A percentile compares a stretch with the other conserved stretches of the same genome.
These are phyloP conservation scores for Gymnothorax reevesii DNA, from an alignment of 2,797 vertebrate genomes.

Conservation along the genomic window DNA sequence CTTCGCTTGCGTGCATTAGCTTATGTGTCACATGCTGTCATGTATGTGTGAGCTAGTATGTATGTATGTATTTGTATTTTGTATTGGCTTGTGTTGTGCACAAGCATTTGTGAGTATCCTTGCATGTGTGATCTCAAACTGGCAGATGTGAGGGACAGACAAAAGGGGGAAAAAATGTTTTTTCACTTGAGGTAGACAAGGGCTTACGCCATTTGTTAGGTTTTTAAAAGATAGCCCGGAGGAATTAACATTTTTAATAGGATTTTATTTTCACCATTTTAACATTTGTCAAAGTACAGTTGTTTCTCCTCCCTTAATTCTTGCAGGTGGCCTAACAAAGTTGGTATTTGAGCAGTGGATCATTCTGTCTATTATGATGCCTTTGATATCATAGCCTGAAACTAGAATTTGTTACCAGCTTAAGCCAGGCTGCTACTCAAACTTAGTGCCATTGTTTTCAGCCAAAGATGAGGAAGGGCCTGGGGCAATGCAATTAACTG, in stretches of 20 bases:
- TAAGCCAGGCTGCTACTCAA: background rate
- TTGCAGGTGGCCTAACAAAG: background rate
- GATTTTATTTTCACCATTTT: background rate
- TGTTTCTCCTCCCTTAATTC: background rate
- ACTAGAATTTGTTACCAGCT: background rate
- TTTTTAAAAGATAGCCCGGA: constrained; percentile 4
- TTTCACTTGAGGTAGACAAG: constrained; percentile 7
- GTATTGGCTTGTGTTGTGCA: constrained; percentile 46
- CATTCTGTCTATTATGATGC: background rate
- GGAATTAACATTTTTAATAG: background rate
- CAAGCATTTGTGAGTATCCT: constrained; percentile 41
- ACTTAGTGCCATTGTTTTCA: background rate
- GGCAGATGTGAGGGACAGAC: background rate
- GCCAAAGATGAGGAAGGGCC: background rate
- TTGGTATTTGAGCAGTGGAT: background rate
- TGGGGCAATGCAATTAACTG: background rate
- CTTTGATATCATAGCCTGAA: background rate
- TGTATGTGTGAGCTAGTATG: background rate
- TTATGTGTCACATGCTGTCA: background rate
- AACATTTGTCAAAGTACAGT: background rate
- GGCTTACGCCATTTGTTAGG: background rate
- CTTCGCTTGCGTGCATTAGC: constrained; percentile 47
- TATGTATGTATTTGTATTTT: constrained; percentile 35
- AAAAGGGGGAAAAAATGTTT: no score
- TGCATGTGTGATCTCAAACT: constrained; percentile 3